Evolutionary conservation across 2,113 vertebrate genomes (phyloP), one percentile per base, ranked within the genome.

Genomic region (Mobula hypostoma): DNA sequence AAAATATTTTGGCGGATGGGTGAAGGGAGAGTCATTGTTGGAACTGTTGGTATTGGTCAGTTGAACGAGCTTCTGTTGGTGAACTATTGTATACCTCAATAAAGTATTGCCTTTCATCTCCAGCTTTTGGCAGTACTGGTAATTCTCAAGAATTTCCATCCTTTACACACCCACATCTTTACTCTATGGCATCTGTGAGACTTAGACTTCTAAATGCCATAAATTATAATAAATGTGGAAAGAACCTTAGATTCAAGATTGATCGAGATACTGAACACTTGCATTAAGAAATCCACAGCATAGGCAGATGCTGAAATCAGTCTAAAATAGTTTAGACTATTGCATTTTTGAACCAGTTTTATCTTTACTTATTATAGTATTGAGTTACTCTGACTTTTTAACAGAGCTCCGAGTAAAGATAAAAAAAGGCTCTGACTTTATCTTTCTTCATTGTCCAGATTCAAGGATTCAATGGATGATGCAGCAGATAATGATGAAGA

Each of bases 401-500:
- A 32, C 32, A 15, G 5, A 66, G 14, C 32, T 66, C 5, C 63
- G 19, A 90, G 61, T 88, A 63, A 7, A 88, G 58, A 63, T 4
- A 32, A 63, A 68, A n/a, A 19, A 7, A 19, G 5, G 1, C 32
- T 66, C n/a, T 66, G 66, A 7, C 17, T 66, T 90, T 15, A 56
- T 90, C 19, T 91, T n/a, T n/a, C 21, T 87, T 27, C 27, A 61
- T 15, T 27, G n/a, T 93, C 24, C 19, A 93, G 91, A 48, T 27
- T 9, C 68, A 76, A 56, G 68, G 5, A 93, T 93, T 76, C 70
- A 1, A 19, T 12, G 32, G n/a, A 56, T 56, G 36, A 27, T 76
- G 15, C 8, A 76, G 11, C 21, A 7, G 19, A 15, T 9, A 17
- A 27, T 80, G 95, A 97, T 32, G 8, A 5, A 7, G 97, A 97